Evolutionary conservation across 2,113 vertebrate species (phyloP).

Genomic region (Prolemur simus): DNA sequence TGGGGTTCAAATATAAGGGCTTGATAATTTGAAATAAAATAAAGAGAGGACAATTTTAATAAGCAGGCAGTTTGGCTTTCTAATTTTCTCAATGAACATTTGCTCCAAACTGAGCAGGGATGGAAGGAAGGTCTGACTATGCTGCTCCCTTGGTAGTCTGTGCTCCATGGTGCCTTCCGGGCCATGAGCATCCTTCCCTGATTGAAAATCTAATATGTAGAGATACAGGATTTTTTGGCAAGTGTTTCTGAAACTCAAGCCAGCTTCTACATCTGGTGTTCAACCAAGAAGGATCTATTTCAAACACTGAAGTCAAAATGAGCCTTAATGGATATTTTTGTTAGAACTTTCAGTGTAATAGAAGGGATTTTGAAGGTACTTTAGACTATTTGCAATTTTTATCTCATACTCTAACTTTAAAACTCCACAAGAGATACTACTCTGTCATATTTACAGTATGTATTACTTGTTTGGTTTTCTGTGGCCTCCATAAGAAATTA

Average conservation of each 20-base stretch:
- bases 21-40: neutral
- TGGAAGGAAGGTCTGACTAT: neutral
- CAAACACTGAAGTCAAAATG: neutral
- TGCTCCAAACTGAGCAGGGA: neutral
- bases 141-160: neutral
- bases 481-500: neutral
- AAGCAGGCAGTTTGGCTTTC: neutral
- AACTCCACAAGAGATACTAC: neutral
- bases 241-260: neutral
- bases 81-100: neutral
- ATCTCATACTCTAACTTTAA: neutral
- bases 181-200: neutral
- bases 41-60: neutral
- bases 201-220: neutral
- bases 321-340: neutral
- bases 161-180: neutral
- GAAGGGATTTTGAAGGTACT: neutral
- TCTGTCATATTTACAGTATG: neutral
- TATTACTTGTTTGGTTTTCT: neutral
- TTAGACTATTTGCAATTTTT: neutral
- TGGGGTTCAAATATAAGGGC: neutral
- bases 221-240: neutral
- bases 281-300: conserved; percentile 18
- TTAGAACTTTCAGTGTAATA: neutral
- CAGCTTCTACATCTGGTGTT: conserved; percentile 4